A percentile compares a stretch with the other conserved stretches of the same genome.
Evolutionary conservation across 2,797 vertebrate genomes (phyloP).

Genomic region (Crenichthys baileyi): DNA sequence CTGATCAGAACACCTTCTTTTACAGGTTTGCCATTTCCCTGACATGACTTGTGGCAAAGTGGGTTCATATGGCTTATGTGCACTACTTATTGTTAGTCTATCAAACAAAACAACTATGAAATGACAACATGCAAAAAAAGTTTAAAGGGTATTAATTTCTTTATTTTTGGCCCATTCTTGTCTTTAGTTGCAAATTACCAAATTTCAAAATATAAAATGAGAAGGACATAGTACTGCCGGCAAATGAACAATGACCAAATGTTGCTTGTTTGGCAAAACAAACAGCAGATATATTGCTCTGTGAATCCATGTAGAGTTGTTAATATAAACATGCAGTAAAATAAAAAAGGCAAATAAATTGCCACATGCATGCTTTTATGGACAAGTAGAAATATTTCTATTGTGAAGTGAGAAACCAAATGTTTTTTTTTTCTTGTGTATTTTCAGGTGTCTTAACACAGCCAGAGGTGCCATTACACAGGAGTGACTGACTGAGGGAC

Average conservation of each 20-base stretch:
- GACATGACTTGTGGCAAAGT: neutral
- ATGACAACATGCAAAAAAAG: neutral
- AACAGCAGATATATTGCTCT: neutral
- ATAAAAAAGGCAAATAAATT: neutral
- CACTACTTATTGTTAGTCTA: too few relatives aligned
- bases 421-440: conserved; percentile 74
- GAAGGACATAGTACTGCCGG: neutral
- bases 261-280: neutral
- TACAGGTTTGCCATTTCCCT: neutral
- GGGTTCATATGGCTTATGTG: neutral
- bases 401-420: neutral
- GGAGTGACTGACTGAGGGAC: conserved; percentile 70
- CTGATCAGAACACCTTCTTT: neutral
- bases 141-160: neutral
- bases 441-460: conserved; percentile 94
- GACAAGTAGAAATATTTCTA: neutral
- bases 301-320: neutral
- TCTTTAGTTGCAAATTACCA: neutral
- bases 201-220: neutral
- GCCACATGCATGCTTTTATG: neutral
- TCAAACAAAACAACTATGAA: too few relatives aligned
- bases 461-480: conserved; percentile 77
- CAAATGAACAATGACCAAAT: neutral
- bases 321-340: neutral
- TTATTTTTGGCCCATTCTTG: neutral